A percentile compares a stretch with the other conserved stretches of the same genome.
phyloP scores from a whole-genome alignment of 2,888 invertebrate genomes.

The Octodonta nipae region DNA sequence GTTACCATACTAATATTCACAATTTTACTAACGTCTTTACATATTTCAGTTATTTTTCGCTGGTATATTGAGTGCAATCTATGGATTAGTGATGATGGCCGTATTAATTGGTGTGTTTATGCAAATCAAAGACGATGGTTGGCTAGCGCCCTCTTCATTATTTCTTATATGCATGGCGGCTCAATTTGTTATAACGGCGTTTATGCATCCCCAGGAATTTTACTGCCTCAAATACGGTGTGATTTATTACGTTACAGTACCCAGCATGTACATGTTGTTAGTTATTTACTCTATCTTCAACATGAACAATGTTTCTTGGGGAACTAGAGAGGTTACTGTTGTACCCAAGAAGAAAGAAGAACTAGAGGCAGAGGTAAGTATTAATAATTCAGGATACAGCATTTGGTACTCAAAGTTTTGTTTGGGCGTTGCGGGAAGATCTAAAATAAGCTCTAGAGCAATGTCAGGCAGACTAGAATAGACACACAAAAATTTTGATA shows the following conservation, averaged over 20 bases:
- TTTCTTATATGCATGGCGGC: slow-evolving; percentile 53
- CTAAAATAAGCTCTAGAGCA: too few species aligned
- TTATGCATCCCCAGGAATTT: slow-evolving; percentile 70
- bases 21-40: not conserved
- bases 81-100: slow-evolving; percentile 76
- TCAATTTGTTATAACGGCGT: slow-evolving; percentile 50
- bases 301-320: slow-evolving; percentile 88
- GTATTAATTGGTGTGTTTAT: slow-evolving; percentile 69
- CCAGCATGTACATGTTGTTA: slow-evolving; percentile 86
- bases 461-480: too few species aligned
- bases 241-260: slow-evolving; percentile 82
- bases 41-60: slow-evolving; percentile 52
- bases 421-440: too few species aligned
- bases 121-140: slow-evolving; percentile 67
- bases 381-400: too few species aligned
- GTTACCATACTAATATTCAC: not conserved
- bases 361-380: not conserved
- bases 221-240: slow-evolving; percentile 58
- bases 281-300: slow-evolving; percentile 87
- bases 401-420: too few species aligned
- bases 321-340: slow-evolving; percentile 66
- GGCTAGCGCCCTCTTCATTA: slow-evolving; percentile 69
- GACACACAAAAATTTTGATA: too few species aligned
- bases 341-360: slow-evolving; percentile 17
- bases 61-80: slow-evolving; percentile 59